Base-by-base conservation (phyloP, 2,888 invertebrate genomes). In the Ophion costatus region DNA sequence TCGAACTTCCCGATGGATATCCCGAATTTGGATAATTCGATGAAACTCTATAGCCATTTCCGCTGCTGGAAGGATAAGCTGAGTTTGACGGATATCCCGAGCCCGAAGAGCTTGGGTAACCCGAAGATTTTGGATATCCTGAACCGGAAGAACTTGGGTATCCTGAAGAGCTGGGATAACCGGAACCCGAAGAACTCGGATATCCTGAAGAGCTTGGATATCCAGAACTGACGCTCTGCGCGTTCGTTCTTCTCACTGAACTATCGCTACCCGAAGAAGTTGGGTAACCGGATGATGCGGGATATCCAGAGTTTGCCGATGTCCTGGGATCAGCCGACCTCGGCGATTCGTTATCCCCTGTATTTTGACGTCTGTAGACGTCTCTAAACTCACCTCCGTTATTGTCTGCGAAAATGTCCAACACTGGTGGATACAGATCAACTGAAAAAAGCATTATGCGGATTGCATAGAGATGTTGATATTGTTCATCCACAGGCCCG, bases 381-480 rank as follows among this genome's bases (percentile, higher is more conserved):
- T 88, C 88, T 79, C 82, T 90, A 70, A 82, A 79, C 61, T 89
- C 90, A 7, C 85, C 90, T 22, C 89, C 90, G 78, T 89, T 86
- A 86, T 89, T 84, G 22, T 93, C 93, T 93, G 93, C 86, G 90
- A 93, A 93, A 90, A 93, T 89, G 89, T 91, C 91, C 88, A 87
- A 86, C 63, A 79, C 87, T 85, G 84, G 75, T 80, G 83, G 80
- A 74, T 70, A 80, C 45, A 69, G 79, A 80, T 85, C 83, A 80
- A 83, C 85, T 85, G 85, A 85, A 85, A 85, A 79, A 80, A 85
- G 83, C 67, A 80, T 61, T 77, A 77, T 61, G 70, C 57, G n/a
- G 42, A 22, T 77, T 80, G 80, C 85, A 83, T 80, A 73, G 71
- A 85, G 20, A 61, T 24, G 22, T 51, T 59, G 64, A 45, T 76